Base-by-base conservation (phyloP, 2,888 invertebrate genomes). In the Tryphoninae sp. region DNA sequence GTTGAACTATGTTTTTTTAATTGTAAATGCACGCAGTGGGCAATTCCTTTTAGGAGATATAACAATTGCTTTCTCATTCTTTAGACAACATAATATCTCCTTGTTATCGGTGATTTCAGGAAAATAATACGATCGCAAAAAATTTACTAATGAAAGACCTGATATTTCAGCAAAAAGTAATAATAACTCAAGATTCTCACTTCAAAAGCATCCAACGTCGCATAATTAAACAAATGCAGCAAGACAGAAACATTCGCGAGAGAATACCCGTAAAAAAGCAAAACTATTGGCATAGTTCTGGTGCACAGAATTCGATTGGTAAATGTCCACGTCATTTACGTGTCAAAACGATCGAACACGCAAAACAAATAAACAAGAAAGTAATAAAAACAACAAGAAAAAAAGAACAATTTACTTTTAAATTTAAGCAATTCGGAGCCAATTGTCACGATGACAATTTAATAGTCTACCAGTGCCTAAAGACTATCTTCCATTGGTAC, bases 201-300 rank as follows among this genome's bases (percentile, higher is more conserved):
- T 33, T 33, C 3, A 45, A 45, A 45, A 45, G 13, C 9, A 45
- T 13, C 45, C 13, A 45, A 45, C 45, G 11, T 45, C 55, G 19
- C 55, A 55, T 55, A 19, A 1, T 16, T 16, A 55, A 55, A 19
- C 16, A 64, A 49, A 77, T 78, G 79, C 77, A 80, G 81, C 83
- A 81, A 82, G 85, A 84, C 84, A 83, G 81, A 81, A 83, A 80
- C 53, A 73, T 79, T 59, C 67, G 49, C 16, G 49, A 71, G 59
- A 53, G 64, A 51, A 74, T 67, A 16, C 33, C 23, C 71, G 49
- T 73, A 82, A 51, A 51, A 79, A 49, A 69, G 80, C 33, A 45
- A 81, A 53, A 71, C 64, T 58, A 83, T 84, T 79, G 84, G 83
- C 80, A 82, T 83, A 83, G 83, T 83, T 83, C 61, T 81, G 81